Evolutionary conservation across 2,797 vertebrate genomes (phyloP).

Genomic region (Squalus acanthias): DNA sequence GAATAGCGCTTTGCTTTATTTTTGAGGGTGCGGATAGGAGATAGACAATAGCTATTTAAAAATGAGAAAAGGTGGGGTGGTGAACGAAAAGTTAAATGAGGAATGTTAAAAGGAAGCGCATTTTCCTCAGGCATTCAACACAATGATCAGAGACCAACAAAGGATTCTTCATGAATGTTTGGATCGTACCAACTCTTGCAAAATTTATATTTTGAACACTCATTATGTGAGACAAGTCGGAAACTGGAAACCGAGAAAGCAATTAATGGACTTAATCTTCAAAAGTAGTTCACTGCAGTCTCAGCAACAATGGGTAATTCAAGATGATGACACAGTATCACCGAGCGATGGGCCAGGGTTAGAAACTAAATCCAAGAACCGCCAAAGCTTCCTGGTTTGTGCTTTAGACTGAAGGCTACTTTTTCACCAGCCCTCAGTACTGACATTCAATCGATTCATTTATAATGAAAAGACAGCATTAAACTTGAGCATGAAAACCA

Average conservation of each 20-base stretch:
- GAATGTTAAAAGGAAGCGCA: not conserved
- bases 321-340: not conserved
- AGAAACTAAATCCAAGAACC: not conserved
- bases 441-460: not conserved
- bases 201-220: not conserved
- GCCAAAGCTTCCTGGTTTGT: not conserved
- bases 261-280: not conserved
- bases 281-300: not conserved
- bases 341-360: not conserved
- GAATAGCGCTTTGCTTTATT: not conserved
- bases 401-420: not conserved
- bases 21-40: not conserved
- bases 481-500: not conserved
- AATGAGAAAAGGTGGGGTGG: not conserved
- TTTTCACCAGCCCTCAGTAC: not conserved
- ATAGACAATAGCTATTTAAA: not conserved
- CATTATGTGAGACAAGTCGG: not conserved
- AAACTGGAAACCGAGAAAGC: not conserved
- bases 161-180: not conserved
- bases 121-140: not conserved
- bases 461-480: not conserved
- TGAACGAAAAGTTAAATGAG: not conserved
- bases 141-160: not conserved
- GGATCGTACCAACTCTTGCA: not conserved
- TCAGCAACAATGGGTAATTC: not conserved